Evolutionary conservation across 53 echinoderm and acorn worm species (phyloP), one percentile per base, ranked within the genome.

Genomic region (Pentamera pediparva): DNA sequence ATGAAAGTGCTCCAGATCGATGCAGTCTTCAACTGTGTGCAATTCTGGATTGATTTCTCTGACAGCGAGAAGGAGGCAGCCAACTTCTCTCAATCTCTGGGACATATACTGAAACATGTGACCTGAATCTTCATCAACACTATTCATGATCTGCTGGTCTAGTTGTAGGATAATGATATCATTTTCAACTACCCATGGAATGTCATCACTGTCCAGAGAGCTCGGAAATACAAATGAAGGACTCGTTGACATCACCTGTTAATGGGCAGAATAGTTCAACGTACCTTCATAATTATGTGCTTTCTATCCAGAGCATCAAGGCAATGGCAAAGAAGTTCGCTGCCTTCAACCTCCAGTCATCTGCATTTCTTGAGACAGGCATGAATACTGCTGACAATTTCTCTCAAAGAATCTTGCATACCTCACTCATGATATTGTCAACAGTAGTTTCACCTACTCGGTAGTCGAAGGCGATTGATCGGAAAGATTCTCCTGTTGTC

Each of bases 291-390:
- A 0, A 50, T 18, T 4, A 86, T 57, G 55, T 81, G 81, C 22
- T 86, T 86, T 24, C 86, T 80, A 76, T 72, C 86, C 18, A 81
- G 22, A 11, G 80, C 76, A 3, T 70, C 86, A n/a, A 81, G 50
- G 47, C 86, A 81, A 58, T 86, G 74, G 4, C 80, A 76, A 54
- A 32, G 26, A 52, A 75, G 30, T 56, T 80, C 1, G 55, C 33
- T 12, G 86, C 81, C 25, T 76, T 70, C 22, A 29, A 11, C 28
- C 34, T 49, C 81, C 76, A 76, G 30, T 41, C 6, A 17, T 56
- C 35, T 27, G 37, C 34, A 17, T 24, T 54, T 13, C 37, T 33
- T 57, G 75, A 57, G 7, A 30, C 12, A 2, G 58, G 75, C 75
- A 75, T 75, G 37, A 54, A 65, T 21, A 53, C 51, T 18, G 69